Percentiles rank a stretch among this genome's conserved stretches.
These are phyloP conservation scores for Erebia ligea DNA, from an alignment of 2,888 invertebrate species.

Conservation along the genomic window DNA sequence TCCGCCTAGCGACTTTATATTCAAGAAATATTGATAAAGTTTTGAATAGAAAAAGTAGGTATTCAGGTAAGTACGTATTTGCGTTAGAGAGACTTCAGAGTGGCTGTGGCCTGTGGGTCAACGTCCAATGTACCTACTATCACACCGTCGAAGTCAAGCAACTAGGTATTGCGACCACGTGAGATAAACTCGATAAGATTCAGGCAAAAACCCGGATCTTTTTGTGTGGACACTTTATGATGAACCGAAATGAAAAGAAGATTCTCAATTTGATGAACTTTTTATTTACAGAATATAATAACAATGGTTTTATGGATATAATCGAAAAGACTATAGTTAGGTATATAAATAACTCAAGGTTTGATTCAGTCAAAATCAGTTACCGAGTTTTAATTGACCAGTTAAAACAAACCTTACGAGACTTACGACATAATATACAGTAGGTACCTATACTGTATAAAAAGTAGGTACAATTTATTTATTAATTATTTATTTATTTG, in stretches of 20 bases:
- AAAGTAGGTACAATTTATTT: too few species aligned
- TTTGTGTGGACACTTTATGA: neutral
- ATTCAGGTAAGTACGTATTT: neutral
- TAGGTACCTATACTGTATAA: neutral
- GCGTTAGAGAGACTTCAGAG: neutral
- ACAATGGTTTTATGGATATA: too few species aligned
- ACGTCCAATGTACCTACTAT: constrained; percentile 12
- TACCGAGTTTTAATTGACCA: too few species aligned
- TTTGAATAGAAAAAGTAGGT: neutral
- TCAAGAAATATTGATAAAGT: neutral
- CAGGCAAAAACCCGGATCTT: constrained; percentile 6
- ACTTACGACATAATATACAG: too few species aligned
- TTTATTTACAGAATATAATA: too few species aligned
- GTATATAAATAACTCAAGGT: too few species aligned
- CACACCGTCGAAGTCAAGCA: neutral
- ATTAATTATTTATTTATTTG: too few species aligned
- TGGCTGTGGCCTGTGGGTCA: constrained; percentile 10
- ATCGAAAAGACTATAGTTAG: too few species aligned
- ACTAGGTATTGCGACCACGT: constrained; percentile 13
- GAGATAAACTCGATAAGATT: constrained; percentile 3
- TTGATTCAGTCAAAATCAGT: too few species aligned
- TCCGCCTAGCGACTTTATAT: too few species aligned
- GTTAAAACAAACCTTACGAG: neutral
- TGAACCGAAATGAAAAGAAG: too few species aligned
- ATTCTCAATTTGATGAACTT: too few species aligned